Evolutionary conservation across 2,113 vertebrate genomes (phyloP).

Genomic region (Anser brachyrhynchus): DNA sequence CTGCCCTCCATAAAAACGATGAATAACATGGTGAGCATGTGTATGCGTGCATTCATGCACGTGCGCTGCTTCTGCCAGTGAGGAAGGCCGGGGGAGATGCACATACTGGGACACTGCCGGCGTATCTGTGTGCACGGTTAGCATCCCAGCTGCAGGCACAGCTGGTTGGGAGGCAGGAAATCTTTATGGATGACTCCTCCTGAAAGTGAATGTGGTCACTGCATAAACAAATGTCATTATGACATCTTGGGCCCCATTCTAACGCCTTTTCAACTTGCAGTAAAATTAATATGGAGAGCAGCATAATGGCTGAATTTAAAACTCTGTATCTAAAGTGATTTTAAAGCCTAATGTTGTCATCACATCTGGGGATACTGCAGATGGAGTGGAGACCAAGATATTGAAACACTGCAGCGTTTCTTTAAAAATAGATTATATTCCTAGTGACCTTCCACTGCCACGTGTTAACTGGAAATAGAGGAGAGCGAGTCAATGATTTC

Average conservation of each 20-base stretch:
- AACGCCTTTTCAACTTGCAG: not conserved
- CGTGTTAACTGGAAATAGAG: not conserved
- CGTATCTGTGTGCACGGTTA: not conserved
- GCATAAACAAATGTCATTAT: not conserved
- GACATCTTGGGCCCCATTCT: fast-evolving
- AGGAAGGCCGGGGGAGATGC: not conserved
- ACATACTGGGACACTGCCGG: fast-evolving
- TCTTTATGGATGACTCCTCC: not conserved
- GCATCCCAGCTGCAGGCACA: not conserved
- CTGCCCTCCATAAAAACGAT: not conserved
- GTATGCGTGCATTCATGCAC: not conserved
- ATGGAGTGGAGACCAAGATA: not conserved
- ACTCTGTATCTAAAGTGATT: not conserved
- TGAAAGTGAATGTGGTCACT: not conserved
- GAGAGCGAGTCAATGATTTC: not conserved
- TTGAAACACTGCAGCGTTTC: not conserved
- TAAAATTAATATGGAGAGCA: not conserved
- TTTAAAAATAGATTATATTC: not conserved
- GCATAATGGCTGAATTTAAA: not conserved
- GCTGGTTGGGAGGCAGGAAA: not conserved
- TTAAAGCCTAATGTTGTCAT: not conserved
- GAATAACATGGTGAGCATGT: fast-evolving
- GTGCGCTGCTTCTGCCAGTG: fast-evolving
- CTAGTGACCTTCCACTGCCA: not conserved
- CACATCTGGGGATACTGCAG: not conserved